These are phyloP conservation scores for Drosophila neonasuta DNA, from an alignment of 2,888 invertebrate genomes.

Conservation along the genomic window DNA sequence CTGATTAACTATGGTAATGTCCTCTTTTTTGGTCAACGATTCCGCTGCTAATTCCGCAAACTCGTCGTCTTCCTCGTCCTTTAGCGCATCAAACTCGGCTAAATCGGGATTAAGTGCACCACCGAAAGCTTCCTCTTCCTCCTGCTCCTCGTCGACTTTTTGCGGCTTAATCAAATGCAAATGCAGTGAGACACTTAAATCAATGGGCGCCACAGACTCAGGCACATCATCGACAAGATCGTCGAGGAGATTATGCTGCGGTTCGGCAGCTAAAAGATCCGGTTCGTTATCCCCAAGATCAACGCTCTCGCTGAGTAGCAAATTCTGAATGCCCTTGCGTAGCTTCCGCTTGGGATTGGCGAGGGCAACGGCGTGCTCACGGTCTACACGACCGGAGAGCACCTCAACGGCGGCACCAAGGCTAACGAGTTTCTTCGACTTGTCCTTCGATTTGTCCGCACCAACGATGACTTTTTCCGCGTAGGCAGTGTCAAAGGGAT, in stretches of 20 bases:
- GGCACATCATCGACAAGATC: conserved; percentile 87
- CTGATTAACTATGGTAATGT: conserved; percentile 81
- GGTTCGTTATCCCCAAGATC: conserved; percentile 82
- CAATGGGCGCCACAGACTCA: conserved; percentile 85
- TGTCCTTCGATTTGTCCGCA: conserved; percentile 87
- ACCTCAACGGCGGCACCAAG: conserved; percentile 94
- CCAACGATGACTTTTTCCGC: conserved; percentile 92
- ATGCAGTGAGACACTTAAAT: conserved; percentile 87
- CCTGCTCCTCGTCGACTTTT: conserved; percentile 68
- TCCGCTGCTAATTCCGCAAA: conserved; percentile 91
- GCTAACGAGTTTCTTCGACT: conserved; percentile 88
- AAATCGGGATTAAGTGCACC: conserved; percentile 76
- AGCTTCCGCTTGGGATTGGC: conserved; percentile 83
- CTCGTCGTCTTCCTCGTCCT: conserved; percentile 88
- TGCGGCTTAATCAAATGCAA: conserved; percentile 83
- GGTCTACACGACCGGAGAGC: conserved; percentile 91
- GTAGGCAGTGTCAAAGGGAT: conserved; percentile 94
- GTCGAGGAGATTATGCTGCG: conserved; percentile 87
- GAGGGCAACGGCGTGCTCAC: conserved; percentile 85
- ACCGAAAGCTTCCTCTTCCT: conserved; percentile 45
- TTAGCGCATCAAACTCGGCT: conserved; percentile 84
- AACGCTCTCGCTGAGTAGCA: conserved; percentile 86
- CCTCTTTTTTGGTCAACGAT: conserved; percentile 86
- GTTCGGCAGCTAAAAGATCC: conserved; percentile 73
- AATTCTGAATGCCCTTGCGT: conserved; percentile 86